Evolutionary conservation across 2,113 vertebrate genomes (phyloP).

Genomic region (Furnarius figulus): DNA sequence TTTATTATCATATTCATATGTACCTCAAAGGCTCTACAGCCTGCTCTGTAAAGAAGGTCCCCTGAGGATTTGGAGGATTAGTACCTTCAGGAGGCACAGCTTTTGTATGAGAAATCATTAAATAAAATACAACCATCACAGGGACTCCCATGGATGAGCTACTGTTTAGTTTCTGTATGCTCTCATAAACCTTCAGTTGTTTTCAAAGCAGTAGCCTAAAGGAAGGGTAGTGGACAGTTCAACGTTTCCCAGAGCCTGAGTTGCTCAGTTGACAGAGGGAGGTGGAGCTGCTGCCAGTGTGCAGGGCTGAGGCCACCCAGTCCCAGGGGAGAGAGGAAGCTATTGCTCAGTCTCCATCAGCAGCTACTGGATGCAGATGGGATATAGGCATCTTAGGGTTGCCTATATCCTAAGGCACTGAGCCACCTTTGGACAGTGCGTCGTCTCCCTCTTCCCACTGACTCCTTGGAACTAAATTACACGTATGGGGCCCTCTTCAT

Average conservation of each 20-base stretch:
- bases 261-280: background rate
- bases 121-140: background rate
- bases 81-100: background rate
- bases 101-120: background rate
- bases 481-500: background rate
- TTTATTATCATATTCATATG: background rate
- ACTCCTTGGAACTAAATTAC: background rate
- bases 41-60: background rate
- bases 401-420: too few relatives aligned
- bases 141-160: background rate
- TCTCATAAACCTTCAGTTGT: background rate
- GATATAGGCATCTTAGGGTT: background rate
- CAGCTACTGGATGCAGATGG: rapidly evolving
- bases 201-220: background rate
- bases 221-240: background rate
- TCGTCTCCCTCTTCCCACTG: background rate
- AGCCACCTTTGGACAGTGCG: background rate
- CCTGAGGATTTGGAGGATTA: background rate
- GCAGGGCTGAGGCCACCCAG: rapidly evolving
- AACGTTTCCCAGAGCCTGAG: rapidly evolving
- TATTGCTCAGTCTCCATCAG: background rate
- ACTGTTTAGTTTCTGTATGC: background rate
- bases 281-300: background rate
- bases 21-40: background rate
- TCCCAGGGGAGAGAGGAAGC: background rate